These are phyloP conservation scores for Silurus lanzhouensis DNA, from an alignment of 2,797 vertebrate genomes.

Conservation along the genomic window DNA sequence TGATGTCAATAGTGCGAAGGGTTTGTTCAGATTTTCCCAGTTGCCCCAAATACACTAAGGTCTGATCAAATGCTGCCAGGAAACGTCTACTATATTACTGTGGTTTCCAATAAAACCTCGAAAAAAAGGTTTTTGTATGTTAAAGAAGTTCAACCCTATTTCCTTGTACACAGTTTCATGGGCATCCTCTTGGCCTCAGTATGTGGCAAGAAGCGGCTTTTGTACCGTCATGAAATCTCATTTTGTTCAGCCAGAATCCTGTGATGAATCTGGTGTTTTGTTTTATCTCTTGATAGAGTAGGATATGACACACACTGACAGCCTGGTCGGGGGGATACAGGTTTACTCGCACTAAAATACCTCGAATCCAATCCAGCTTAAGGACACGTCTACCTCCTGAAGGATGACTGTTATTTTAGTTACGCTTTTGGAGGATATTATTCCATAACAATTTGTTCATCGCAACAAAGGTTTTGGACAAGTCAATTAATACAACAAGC, in stretches of 20 bases:
- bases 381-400: not conserved
- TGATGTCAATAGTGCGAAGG: not conserved
- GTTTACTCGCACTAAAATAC: not conserved
- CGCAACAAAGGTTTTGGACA: not conserved
- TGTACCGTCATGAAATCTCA: constrained; percentile 14
- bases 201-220: not conserved
- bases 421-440: constrained; percentile 5
- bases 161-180: not conserved
- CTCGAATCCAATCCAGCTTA: not conserved
- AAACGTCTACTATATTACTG: not conserved
- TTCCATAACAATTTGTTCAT: not conserved
- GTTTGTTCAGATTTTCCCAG: not conserved
- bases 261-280: not conserved
- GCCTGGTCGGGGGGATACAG: not conserved
- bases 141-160: not conserved
- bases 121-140: not conserved
- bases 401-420: not conserved
- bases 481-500: not conserved
- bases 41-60: not conserved
- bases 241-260: constrained; percentile 5
- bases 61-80: not conserved
- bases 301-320: constrained; percentile 13
- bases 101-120: too few relatives aligned
- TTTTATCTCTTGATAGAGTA: not conserved
- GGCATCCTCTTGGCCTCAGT: not conserved